These are phyloP conservation scores for Procambarus clarkii DNA, from an alignment of 1,140 invertebrate genomes.

Conservation along the genomic window DNA sequence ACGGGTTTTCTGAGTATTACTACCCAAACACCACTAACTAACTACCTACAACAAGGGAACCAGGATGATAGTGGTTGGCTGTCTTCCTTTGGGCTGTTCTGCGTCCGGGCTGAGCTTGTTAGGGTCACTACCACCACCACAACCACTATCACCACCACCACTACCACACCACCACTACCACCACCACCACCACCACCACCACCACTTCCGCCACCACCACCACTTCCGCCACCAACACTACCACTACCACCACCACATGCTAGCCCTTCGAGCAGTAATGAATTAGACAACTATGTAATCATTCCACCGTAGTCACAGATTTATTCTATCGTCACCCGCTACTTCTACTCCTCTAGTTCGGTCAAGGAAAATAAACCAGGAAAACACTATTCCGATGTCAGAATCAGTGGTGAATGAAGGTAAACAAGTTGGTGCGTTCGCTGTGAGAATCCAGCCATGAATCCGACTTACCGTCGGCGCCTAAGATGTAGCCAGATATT, in stretches of 20 bases:
- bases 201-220: conserved; percentile 32
- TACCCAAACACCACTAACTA: background rate
- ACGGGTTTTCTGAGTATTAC: background rate
- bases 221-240: conserved; percentile 33
- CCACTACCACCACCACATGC: background rate
- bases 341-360: too few species aligned
- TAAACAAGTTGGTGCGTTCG: too few species aligned
- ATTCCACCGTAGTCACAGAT: conserved; percentile 7
- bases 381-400: too few species aligned
- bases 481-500: too few species aligned
- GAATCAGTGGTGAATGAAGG: too few species aligned
- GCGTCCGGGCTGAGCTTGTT: too few species aligned
- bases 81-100: too few species aligned
- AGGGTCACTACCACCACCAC: too few species aligned
- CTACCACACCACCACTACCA: background rate
- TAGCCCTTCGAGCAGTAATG: too few species aligned
- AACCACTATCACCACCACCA: background rate
- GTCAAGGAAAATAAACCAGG: too few species aligned
- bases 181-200: conserved; percentile 28
- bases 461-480: too few species aligned
- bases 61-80: background rate
- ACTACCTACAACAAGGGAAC: background rate
- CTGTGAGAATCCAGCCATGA: too few species aligned
- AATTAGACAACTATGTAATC: background rate
- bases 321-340: background rate